Evolutionary conservation across 2,888 invertebrate species (phyloP).

Genomic region (Alloplasta piceator): DNA sequence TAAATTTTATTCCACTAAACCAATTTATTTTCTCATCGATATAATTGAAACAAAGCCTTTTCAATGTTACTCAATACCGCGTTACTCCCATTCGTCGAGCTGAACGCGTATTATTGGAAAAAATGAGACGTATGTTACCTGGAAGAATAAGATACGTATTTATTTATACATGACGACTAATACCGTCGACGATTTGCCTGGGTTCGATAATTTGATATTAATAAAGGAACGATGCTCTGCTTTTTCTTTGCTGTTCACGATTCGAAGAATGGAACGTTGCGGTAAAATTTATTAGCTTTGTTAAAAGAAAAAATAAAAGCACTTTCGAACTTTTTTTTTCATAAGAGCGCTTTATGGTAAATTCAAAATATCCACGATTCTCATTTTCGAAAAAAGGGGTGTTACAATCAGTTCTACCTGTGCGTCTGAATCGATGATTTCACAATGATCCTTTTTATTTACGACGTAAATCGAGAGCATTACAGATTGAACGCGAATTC

Average conservation of each 20-base stretch:
- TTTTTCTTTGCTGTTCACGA: conserved; percentile 14
- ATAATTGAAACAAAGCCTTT: background rate
- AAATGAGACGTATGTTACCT: conserved; percentile 63
- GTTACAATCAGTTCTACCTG: too few relatives aligned
- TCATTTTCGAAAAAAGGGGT: too few relatives aligned
- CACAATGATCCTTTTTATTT: too few relatives aligned
- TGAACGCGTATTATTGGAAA: conserved; percentile 6
- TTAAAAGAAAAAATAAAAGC: background rate
- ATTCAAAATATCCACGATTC: conserved; percentile 40
- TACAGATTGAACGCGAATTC: too few relatives aligned
- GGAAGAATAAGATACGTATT: conserved; percentile 73
- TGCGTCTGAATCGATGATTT: too few relatives aligned
- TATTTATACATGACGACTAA: conserved; percentile 73
- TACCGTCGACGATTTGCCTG: conserved; percentile 47
- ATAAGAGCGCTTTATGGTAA: conserved; percentile 33
- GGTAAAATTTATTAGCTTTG: background rate
- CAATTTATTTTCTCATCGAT: too few relatives aligned
- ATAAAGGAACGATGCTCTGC: conserved; percentile 44
- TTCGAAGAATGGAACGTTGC: conserved; percentile 13
- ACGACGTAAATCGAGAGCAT: too few relatives aligned
- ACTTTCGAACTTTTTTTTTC: background rate
- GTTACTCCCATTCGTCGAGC: background rate
- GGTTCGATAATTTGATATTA: conserved; percentile 50
- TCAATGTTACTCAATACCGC: background rate
- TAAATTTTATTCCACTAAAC: too few relatives aligned